A percentile compares a stretch with the other conserved stretches of the same genome.
These are phyloP conservation scores for Chrysomallon squamiferum DNA, from an alignment of 1,140 invertebrate species.

Conservation along the genomic window DNA sequence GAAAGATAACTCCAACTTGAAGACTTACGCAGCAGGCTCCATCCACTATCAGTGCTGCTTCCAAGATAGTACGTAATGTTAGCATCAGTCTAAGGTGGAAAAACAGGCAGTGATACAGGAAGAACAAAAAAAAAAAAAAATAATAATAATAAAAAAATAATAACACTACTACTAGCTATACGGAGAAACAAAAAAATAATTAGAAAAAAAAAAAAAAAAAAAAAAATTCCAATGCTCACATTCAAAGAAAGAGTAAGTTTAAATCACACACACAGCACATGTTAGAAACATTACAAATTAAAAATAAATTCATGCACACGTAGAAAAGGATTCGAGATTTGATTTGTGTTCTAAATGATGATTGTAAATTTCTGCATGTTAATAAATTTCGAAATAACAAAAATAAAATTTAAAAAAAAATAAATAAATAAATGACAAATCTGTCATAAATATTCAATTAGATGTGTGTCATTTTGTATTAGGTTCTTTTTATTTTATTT, in stretches of 20 bases:
- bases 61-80: conserved; percentile 28
- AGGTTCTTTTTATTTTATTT: too few species aligned
- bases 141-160: too few species aligned
- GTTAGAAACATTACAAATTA: not conserved
- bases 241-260: not conserved
- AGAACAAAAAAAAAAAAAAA: not conserved
- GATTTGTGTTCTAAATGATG: too few species aligned
- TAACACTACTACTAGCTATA: not conserved
- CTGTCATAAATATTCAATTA: too few species aligned
- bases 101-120: too few species aligned
- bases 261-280: not conserved
- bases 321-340: too few species aligned
- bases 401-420: too few species aligned
- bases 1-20: conserved; percentile 4
- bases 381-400: too few species aligned
- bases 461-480: too few species aligned
- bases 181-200: not conserved
- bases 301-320: not conserved
- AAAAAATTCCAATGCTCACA: too few species aligned
- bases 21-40: conserved; percentile 44
- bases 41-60: conserved; percentile 52
- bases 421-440: too few species aligned
- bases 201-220: not conserved
- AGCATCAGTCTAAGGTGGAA: conserved; percentile 17
- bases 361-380: too few species aligned